Conservation (phyloP, 1,140 invertebrate species). For the Aphelinus certus region DNA sequence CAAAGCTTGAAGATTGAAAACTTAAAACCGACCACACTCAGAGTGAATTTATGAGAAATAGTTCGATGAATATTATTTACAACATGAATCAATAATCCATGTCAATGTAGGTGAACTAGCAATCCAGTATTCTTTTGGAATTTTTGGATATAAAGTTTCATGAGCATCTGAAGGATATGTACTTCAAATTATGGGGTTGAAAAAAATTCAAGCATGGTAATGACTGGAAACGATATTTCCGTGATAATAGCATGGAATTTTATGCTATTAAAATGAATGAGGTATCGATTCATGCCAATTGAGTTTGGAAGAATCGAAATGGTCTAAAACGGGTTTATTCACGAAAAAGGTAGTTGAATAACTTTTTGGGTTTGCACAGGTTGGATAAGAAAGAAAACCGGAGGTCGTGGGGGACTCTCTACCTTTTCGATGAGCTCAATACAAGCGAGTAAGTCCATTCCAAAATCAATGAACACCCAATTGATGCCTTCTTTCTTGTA, state of each 20-base stretch:
- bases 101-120: neutral
- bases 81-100: conserved; percentile 7
- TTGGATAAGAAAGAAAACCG: conserved; percentile 28
- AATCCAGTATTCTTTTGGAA: too few relatives aligned
- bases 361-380: conserved; percentile 15
- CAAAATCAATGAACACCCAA: conserved; percentile 97
- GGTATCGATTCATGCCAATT: conserved; percentile 15
- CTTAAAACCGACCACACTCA: conserved; percentile 22
- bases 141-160: too few relatives aligned
- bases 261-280: neutral
- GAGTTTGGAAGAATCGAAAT: neutral
- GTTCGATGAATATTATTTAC: neutral
- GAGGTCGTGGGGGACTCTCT: conserved; percentile 55
- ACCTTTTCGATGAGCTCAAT: conserved; percentile 98
- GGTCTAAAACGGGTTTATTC: neutral
- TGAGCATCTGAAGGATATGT: neutral
- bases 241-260: conserved; percentile 7
- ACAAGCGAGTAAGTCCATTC: conserved; percentile 96
- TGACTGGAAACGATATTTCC: conserved; percentile 1
- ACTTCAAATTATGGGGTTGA: neutral
- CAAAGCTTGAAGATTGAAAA: conserved; percentile 20
- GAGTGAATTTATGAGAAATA: conserved; percentile 1
- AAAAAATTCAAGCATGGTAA: neutral
- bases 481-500: conserved; percentile 94
- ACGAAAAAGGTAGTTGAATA: neutral